Percentiles rank a stretch among this genome's conserved stretches.
These are phyloP conservation scores for Callyntrura guangdongensis DNA, from an alignment of 2,888 invertebrate genomes.

Conservation along the genomic window DNA sequence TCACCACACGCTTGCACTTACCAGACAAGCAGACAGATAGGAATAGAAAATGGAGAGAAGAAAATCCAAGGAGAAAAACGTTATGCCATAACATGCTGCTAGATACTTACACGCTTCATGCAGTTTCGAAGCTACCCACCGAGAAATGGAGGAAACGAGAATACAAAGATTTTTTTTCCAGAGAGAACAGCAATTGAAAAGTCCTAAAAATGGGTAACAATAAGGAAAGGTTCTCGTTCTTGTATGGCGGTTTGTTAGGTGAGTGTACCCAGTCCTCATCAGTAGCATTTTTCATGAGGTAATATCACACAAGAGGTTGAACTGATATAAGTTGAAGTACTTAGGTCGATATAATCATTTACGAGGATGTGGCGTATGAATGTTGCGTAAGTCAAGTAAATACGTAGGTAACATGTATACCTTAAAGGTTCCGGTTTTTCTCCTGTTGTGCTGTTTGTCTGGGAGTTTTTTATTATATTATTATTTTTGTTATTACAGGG, in stretches of 20 bases:
- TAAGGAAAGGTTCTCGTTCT: background rate
- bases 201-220: background rate
- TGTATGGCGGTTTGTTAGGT: background rate
- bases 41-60: constrained; percentile 1
- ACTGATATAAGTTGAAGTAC: too few species aligned
- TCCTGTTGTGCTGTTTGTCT: background rate
- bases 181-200: too few species aligned
- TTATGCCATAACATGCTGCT: too few species aligned
- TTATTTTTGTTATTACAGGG: constrained; percentile 9
- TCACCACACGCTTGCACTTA: constrained; percentile 28
- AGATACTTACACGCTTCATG: too few species aligned
- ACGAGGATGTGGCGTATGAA: background rate
- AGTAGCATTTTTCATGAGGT: background rate
- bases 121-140: too few species aligned
- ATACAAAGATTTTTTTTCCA: too few species aligned
- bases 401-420: background rate
- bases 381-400: background rate
- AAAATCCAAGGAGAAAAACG: background rate
- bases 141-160: too few species aligned
- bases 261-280: background rate
- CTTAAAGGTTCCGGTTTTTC: constrained; percentile 22
- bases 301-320: background rate
- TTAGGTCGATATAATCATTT: background rate
- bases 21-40: background rate
- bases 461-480: background rate